Conservation (phyloP, 2,113 vertebrate genomes). For the Helogale parvula region DNA sequence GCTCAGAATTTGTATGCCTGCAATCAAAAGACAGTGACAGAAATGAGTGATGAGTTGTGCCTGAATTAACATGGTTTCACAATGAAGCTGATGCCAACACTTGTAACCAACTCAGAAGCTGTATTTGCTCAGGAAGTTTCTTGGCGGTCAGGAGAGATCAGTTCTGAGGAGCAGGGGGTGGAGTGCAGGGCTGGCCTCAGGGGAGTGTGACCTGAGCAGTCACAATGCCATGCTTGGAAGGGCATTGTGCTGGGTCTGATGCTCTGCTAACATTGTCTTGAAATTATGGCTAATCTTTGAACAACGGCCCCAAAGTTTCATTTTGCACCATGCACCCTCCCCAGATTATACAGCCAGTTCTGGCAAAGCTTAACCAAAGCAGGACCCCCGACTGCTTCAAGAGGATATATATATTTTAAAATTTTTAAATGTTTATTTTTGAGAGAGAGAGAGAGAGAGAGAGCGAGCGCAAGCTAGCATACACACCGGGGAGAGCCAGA, state of each 20-base stretch:
- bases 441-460: no score
- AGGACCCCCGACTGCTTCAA: neutral
- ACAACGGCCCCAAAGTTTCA: neutral
- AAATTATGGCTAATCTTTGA: neutral
- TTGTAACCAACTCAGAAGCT: neutral
- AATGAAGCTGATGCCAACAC: neutral
- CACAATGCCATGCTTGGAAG: neutral
- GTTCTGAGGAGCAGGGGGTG: neutral
- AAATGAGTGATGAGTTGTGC: neutral
- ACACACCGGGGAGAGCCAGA: no score
- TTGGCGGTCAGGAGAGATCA: neutral
- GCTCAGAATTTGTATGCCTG: neutral
- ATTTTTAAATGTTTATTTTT: no score
- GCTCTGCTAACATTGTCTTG: neutral
- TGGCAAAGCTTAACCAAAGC: neutral
- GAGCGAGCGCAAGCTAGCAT: no score
- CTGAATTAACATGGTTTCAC: slow-evolving; percentile 40
- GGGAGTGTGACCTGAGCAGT: neutral
- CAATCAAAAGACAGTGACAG: neutral
- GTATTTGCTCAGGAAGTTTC: neutral
- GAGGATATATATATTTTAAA: neutral
- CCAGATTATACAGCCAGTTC: neutral
- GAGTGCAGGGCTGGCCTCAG: neutral
- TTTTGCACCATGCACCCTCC: accelerated
- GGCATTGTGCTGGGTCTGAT: accelerated